Percentiles rank a stretch among this genome's conserved stretches.
These are phyloP conservation scores for Sicus ferrugineus DNA, from an alignment of 2,888 invertebrate genomes.

Conservation along the genomic window DNA sequence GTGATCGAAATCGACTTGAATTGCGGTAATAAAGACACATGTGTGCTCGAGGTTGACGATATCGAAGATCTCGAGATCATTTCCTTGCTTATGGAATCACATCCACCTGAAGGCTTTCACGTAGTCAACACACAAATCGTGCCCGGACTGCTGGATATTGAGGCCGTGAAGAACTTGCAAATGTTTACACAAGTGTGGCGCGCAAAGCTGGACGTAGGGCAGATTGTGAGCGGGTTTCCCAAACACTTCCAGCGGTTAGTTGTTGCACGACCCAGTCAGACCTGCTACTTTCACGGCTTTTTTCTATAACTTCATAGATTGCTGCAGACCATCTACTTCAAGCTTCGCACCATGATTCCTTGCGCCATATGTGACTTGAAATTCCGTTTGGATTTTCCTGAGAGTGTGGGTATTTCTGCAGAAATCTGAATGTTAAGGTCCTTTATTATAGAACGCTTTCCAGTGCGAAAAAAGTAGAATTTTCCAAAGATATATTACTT, in stretches of 20 bases:
- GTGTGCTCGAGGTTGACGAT: slow-evolving; percentile 84
- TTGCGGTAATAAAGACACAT: slow-evolving; percentile 80
- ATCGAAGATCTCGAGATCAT: slow-evolving; percentile 82
- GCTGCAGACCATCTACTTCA: slow-evolving; percentile 83
- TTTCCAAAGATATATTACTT: neutral
- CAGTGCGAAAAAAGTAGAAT: no score
- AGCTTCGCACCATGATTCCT: slow-evolving; percentile 86
- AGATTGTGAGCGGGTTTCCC: slow-evolving; percentile 67
- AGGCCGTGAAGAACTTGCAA: slow-evolving; percentile 75
- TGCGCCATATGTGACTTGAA: slow-evolving; percentile 83
- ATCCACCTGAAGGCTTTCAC: slow-evolving; percentile 79
- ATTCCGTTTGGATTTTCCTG: slow-evolving; percentile 86
- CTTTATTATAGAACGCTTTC: neutral
- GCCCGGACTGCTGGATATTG: slow-evolving; percentile 75
- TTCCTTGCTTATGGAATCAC: slow-evolving; percentile 76
- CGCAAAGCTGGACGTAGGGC: slow-evolving; percentile 68
- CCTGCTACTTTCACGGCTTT: neutral
- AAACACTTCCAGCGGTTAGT: slow-evolving; percentile 66
- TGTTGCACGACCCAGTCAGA: no score
- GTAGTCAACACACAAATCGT: slow-evolving; percentile 81
- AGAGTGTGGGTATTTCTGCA: slow-evolving; percentile 68
- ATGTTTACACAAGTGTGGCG: slow-evolving; percentile 88
- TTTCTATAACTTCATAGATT: slow-evolving; percentile 55
- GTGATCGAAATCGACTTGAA: slow-evolving; percentile 74
- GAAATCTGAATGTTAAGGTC: neutral